Conservation (phyloP, 2,888 invertebrate species). For the Esperia sulphurella region DNA sequence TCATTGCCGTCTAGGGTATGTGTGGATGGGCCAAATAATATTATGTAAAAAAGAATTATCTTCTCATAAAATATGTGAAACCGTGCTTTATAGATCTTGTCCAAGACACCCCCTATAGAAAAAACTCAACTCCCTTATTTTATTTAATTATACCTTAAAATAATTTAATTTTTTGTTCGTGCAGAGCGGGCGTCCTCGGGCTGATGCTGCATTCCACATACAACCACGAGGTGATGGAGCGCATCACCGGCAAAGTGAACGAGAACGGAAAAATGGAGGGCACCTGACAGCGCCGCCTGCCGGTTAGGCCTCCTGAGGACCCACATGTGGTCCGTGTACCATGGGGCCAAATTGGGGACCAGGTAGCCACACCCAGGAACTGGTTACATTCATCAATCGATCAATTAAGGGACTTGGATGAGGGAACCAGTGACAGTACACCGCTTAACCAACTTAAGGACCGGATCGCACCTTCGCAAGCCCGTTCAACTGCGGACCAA, state of each 20-base stretch:
- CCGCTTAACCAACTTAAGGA: too few relatives aligned
- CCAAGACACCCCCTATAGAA: too few relatives aligned
- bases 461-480: too few relatives aligned
- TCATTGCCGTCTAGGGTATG: too few relatives aligned
- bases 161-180: slow-evolving; percentile 7
- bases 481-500: too few relatives aligned
- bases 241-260: slow-evolving; percentile 59
- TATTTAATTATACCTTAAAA: too few relatives aligned
- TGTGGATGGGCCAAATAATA: too few relatives aligned
- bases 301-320: not conserved
- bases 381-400: not conserved
- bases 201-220: slow-evolving; percentile 98
- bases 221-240: slow-evolving; percentile 93
- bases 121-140: too few relatives aligned
- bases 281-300: slow-evolving; percentile 41
- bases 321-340: not conserved
- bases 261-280: slow-evolving; percentile 61
- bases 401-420: not conserved
- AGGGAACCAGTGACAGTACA: too few relatives aligned
- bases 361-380: not conserved
- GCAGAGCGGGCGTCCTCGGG: slow-evolving; percentile 93
- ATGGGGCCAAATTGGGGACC: not conserved
- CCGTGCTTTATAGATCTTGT: too few relatives aligned
- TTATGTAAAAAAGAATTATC: too few relatives aligned
- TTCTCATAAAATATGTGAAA: too few relatives aligned